phyloP scores from a whole-genome alignment of 2,113 vertebrate genomes.

The Megaceryle torquata region DNA sequence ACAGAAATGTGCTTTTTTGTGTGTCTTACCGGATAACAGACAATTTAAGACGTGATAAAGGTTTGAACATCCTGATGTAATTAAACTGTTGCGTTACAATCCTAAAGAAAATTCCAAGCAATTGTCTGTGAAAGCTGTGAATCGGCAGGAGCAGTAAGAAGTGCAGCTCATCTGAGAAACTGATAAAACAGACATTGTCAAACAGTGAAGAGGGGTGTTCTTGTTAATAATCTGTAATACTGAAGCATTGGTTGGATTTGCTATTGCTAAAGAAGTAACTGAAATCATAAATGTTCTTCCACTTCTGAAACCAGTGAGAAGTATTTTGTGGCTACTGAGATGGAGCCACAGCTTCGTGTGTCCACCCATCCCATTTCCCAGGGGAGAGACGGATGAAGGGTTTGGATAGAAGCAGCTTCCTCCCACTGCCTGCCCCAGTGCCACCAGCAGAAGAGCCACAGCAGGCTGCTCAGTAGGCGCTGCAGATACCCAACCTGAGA shows the following conservation, averaged over 20 bases:
- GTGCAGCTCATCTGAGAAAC: neutral
- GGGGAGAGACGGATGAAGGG: neutral
- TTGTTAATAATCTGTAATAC: rapidly evolving
- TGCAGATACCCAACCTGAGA: neutral
- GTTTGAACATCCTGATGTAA: neutral
- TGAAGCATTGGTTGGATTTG: neutral
- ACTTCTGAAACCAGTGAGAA: neutral
- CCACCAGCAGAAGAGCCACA: neutral
- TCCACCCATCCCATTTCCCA: neutral
- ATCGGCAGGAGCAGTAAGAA: neutral
- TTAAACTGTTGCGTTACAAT: neutral
- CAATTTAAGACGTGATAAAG: neutral
- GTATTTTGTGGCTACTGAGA: neutral
- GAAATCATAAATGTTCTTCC: neutral
- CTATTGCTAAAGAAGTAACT: neutral
- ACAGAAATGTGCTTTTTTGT: neutral
- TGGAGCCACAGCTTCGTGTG: neutral
- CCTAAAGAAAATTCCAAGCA: neutral
- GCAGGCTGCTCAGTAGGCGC: rapidly evolving
- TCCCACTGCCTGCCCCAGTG: rapidly evolving
- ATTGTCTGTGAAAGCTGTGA: neutral
- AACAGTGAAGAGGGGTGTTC: neutral
- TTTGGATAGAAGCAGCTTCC: neutral
- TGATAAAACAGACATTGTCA: neutral
- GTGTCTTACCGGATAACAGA: neutral